Base-by-base conservation (phyloP, 37 sponge, comb jelly and placozoan genomes). In the Geodia barretti region DNA sequence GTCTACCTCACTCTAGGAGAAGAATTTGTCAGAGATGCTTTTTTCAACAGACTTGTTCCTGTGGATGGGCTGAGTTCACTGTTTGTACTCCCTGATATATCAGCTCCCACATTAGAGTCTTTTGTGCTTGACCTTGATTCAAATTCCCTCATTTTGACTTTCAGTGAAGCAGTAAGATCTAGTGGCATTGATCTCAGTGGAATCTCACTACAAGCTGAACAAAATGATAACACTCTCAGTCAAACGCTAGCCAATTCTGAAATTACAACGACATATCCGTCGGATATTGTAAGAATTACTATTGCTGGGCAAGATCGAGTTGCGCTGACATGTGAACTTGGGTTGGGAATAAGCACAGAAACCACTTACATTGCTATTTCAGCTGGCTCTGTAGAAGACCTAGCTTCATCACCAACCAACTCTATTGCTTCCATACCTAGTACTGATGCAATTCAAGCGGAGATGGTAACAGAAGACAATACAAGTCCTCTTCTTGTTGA, bases 111-210 rank as follows among this genome's bases (percentile, higher is more conserved):
- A 26, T 47, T 94, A 14, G 63, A 73, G 41, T 28, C 79, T 26
- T 93, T 88, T 74, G 77, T 75, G 28, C 73, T 88, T 39, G 88
- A 87, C 68, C 84, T 90, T 29, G 86, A 88, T 41, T 39, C n/a
- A 19, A 78, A 68, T 28, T 60, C 41, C 24, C 34, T 86, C 11
- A 24, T 95, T 4, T 59, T 95, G 34, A 84, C 94, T 0, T 94
- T 94, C 71, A 81, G 74, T 76, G 94, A 94, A 84, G 79, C 87
- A 21, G 74, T 90, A 23, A 47, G 88, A 19, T 4, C 65, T 11
- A 24, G 29, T 28, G 36, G 82, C 35, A 28, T 92, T n/a, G 38
- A 39, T 5, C 43, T 80, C 3, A 2, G 28, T 20, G 38, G 42
- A 2, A 71, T 92, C 69, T 34, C 39, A 25, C 21, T 92, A 3